phyloP scores from a whole-genome alignment of 2,888 invertebrate genomes.

The Argyresthia albistria region DNA sequence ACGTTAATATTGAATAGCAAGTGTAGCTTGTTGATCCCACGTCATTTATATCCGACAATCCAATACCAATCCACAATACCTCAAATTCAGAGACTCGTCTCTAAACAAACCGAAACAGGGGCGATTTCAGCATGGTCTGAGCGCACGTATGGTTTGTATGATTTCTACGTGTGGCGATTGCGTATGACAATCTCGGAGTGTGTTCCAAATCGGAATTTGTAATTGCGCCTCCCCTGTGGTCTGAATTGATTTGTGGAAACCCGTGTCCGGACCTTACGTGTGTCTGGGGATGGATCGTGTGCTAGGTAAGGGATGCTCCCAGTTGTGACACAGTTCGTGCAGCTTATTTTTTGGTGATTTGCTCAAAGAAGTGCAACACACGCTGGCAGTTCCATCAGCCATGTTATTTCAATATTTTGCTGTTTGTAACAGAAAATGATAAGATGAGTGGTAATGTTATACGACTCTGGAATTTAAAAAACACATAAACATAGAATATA shows the following conservation, averaged over 20 bases:
- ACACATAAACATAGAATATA: too few species aligned
- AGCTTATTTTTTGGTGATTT: too few species aligned
- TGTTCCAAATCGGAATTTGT: slow-evolving; percentile 29
- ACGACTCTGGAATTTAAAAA: too few species aligned
- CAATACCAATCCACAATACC: neutral
- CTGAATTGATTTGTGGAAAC: slow-evolving; percentile 3
- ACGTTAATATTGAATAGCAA: slow-evolving; percentile 65
- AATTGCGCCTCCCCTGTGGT: slow-evolving; percentile 19
- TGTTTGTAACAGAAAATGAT: too few species aligned
- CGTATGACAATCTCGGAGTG: slow-evolving; percentile 2
- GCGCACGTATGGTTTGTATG: neutral
- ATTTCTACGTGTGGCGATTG: slow-evolving; percentile 4
- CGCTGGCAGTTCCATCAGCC: too few species aligned
- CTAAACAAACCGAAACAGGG: neutral
- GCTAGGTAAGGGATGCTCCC: too few species aligned
- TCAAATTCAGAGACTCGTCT: neutral
- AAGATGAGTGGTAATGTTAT: too few species aligned
- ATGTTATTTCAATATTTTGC: too few species aligned
- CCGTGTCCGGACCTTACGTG: neutral
- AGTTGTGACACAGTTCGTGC: too few species aligned
- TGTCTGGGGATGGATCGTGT: too few species aligned
- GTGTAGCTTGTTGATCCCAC: slow-evolving; percentile 45
- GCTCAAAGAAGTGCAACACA: too few species aligned
- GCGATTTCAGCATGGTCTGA: neutral
- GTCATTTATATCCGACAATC: slow-evolving; percentile 24